These are phyloP conservation scores for Colistium nudipinnis DNA, from an alignment of 2,113 vertebrate species.

Conservation along the genomic window DNA sequence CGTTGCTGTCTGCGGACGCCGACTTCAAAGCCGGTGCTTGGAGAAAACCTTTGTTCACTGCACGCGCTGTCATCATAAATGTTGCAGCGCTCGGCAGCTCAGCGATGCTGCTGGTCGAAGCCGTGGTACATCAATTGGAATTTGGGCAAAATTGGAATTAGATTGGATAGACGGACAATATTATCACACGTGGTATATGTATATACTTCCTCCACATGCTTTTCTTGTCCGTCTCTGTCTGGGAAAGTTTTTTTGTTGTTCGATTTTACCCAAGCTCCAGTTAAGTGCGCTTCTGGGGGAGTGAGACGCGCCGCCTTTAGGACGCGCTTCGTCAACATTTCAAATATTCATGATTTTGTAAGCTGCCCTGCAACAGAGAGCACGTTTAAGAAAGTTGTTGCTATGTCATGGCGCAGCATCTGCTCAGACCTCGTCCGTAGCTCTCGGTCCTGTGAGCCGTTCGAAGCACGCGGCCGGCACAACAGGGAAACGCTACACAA, in stretches of 20 bases:
- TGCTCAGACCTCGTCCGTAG: slow-evolving; percentile 17
- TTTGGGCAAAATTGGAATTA: not conserved
- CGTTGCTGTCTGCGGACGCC: slow-evolving; percentile 20
- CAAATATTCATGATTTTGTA: slow-evolving; percentile 56
- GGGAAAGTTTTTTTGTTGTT: slow-evolving; percentile 17
- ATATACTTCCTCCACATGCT: not conserved
- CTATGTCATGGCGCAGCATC: slow-evolving; percentile 31
- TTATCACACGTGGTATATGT: not conserved
- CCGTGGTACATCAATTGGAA: not conserved
- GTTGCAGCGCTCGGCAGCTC: slow-evolving; percentile 2
- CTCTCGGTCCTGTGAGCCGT: slow-evolving; percentile 28
- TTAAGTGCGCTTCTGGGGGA: slow-evolving; percentile 37
- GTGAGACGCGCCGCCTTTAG: slow-evolving; percentile 36
- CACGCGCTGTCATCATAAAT: slow-evolving; percentile 41
- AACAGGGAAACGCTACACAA: slow-evolving; percentile 30
- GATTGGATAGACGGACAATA: not conserved
- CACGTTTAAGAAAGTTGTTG: slow-evolving; percentile 21
- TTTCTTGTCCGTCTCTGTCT: not conserved
- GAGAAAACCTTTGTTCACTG: slow-evolving; percentile 38
- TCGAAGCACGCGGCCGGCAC: not conserved
- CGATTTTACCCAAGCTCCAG: slow-evolving; percentile 24
- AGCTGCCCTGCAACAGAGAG: slow-evolving; percentile 16
- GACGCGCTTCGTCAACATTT: slow-evolving; percentile 27
- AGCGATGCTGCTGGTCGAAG: slow-evolving; percentile 6
- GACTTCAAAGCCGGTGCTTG: slow-evolving; percentile 3